A percentile compares a stretch with the other conserved stretches of the same genome.
These are phyloP conservation scores for Thereva unica DNA, from an alignment of 2,888 invertebrate genomes.

Conservation along the genomic window DNA sequence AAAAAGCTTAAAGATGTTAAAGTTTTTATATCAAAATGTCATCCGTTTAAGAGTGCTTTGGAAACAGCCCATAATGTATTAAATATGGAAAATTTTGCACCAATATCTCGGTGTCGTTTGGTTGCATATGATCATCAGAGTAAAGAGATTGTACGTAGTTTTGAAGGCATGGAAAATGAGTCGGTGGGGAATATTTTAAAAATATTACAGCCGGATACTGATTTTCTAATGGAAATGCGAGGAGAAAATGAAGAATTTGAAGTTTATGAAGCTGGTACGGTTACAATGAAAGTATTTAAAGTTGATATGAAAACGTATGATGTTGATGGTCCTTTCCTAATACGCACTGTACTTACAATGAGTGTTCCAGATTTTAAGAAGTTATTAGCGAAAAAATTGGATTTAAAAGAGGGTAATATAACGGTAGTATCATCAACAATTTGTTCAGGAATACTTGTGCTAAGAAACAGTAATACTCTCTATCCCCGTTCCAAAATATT, in stretches of 20 bases:
- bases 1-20: conserved; percentile 62
- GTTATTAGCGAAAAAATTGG: conserved; percentile 61
- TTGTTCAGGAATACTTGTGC: neutral
- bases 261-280: conserved; percentile 67
- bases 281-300: conserved; percentile 63
- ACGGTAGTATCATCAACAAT: conserved; percentile 51
- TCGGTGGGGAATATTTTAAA: conserved; percentile 58
- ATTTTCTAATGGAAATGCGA: conserved; percentile 70
- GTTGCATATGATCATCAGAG: conserved; percentile 69
- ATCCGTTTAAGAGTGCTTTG: conserved; percentile 65
- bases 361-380: conserved; percentile 60
- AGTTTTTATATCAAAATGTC: conserved; percentile 64
- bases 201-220: conserved; percentile 58
- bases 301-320: conserved; percentile 66
- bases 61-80: conserved; percentile 65
- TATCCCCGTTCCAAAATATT: conserved; percentile 56
- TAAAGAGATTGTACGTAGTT: conserved; percentile 70
- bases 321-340: conserved; percentile 64
- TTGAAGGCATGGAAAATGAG: conserved; percentile 64
- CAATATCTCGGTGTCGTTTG: conserved; percentile 70
- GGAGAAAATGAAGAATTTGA: conserved; percentile 65
- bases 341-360: conserved; percentile 64
- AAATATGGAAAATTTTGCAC: conserved; percentile 63
- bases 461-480: conserved; percentile 1
- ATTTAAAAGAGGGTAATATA: conserved; percentile 57